Evolutionary conservation across 2,888 invertebrate genomes (phyloP), one percentile per base, ranked within the genome.

Genomic region (Nephrotoma guestfalica): DNA sequence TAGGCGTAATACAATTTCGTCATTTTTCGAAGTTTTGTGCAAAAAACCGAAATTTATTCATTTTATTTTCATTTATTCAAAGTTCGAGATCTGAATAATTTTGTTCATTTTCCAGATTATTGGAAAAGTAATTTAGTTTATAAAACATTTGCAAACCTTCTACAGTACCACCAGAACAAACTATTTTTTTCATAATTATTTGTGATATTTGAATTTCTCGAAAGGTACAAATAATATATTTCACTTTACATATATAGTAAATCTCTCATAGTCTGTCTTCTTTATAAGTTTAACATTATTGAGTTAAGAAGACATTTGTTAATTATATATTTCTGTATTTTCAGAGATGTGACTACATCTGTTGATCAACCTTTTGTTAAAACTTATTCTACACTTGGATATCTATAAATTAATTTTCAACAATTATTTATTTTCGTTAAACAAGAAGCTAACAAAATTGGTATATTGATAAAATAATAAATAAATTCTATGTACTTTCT

Each of bases 361-460:
- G 95, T 95, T 93, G 96, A 97, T 92, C 94, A 95, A 92, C 96
- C 97, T 91, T 97, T 97, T 93, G 97, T 97, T 92, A 97, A 97
- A 94, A 97, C 97, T 91, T 97, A 97, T 92, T 96, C 97, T 92
- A 97, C 97, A 89, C 94, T 97, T 92, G 97, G 97, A 92, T 97
- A 97, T 92, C 95, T 97, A 93, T 97, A 96, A 95, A 90, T 89
- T 89, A 89, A 89, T 87, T 88, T 90, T 89, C 0, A 89, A 91
- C 41, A 85, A 41, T 41, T 41, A 41, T 11, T 85, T 42, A 43
- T 85, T 43, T 85, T 85, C 9, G 15, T 85, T 85, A 7, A 15
- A 85, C 7, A 41, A 84, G n/a, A 42, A 84, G 11, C 41, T 41
- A 84, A 41, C 84, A 7, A 84, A 42, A 41, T 41, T 84, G 41